Conservation (phyloP, 2,888 invertebrate genomes). For the Romanomermis culicivorax region DNA sequence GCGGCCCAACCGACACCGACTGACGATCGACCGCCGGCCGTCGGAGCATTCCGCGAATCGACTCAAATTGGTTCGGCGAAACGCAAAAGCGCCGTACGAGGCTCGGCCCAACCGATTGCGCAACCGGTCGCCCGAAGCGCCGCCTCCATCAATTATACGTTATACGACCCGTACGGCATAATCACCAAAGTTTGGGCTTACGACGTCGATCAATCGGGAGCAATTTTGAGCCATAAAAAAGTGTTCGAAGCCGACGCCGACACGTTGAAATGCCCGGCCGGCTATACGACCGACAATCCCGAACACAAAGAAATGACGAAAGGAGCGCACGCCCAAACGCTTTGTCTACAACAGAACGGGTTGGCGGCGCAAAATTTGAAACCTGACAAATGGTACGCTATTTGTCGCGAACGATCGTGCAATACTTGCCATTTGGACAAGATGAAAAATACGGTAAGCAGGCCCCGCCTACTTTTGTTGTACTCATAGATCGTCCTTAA, state of each 20-base stretch:
- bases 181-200: neutral
- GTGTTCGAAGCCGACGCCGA: neutral
- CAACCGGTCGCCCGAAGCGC: no score
- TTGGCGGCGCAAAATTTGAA: neutral
- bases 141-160: neutral
- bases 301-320: neutral
- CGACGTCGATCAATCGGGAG: neutral
- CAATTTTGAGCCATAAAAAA: neutral
- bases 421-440: neutral
- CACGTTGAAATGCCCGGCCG: neutral
- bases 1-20: no score
- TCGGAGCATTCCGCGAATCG: no score
- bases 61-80: no score
- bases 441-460: neutral
- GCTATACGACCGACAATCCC: neutral
- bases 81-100: neutral
- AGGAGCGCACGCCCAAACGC: neutral
- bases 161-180: neutral
- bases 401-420: neutral
- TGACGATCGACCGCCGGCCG: no score
- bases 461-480: no score
- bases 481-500: no score
- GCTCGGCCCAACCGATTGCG: no score
- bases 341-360: neutral
- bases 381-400: neutral